Evolutionary conservation across 1,140 invertebrate species (phyloP).

Genomic region (Leptinotarsa undecemlineata): DNA sequence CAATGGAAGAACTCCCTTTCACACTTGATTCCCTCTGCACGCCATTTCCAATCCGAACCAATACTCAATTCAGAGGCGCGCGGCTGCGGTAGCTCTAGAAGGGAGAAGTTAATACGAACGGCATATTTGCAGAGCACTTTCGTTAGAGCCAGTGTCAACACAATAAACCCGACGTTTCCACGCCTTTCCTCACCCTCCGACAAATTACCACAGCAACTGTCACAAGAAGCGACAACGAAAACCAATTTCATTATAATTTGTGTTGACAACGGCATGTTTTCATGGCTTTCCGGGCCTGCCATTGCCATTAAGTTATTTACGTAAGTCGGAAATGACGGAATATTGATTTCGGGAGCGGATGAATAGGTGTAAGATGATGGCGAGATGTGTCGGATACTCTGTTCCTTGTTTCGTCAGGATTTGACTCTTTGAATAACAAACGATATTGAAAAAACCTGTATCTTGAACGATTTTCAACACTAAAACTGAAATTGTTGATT

Average conservation of each 20-base stretch:
- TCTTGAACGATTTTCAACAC: too few species aligned
- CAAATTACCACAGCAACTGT: constrained; percentile 38
- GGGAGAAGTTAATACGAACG: constrained; percentile 39
- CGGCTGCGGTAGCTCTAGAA: background rate
- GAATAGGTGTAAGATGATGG: background rate
- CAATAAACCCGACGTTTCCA: constrained; percentile 38
- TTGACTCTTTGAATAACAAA: too few species aligned
- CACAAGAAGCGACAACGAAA: constrained; percentile 46
- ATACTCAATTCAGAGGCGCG: background rate
- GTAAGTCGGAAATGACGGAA: constrained; percentile 1
- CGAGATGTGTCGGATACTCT: background rate
- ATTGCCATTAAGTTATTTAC: constrained; percentile 27
- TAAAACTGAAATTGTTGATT: too few species aligned
- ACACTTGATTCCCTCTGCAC: background rate
- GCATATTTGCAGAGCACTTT: constrained; percentile 48
- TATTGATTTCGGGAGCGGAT: background rate
- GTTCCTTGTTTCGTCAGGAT: background rate
- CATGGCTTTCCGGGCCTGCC: constrained; percentile 11
- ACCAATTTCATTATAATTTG: constrained; percentile 52
- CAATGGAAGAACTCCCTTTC: too few species aligned
- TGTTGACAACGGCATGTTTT: constrained; percentile 34
- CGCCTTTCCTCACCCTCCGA: constrained; percentile 30
- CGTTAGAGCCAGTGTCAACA: constrained; percentile 43
- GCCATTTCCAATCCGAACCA: constrained; percentile 1
- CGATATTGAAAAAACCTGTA: too few species aligned